These are phyloP conservation scores for Cottus gobio DNA, from an alignment of 2,113 vertebrate species.

Conservation along the genomic window DNA sequence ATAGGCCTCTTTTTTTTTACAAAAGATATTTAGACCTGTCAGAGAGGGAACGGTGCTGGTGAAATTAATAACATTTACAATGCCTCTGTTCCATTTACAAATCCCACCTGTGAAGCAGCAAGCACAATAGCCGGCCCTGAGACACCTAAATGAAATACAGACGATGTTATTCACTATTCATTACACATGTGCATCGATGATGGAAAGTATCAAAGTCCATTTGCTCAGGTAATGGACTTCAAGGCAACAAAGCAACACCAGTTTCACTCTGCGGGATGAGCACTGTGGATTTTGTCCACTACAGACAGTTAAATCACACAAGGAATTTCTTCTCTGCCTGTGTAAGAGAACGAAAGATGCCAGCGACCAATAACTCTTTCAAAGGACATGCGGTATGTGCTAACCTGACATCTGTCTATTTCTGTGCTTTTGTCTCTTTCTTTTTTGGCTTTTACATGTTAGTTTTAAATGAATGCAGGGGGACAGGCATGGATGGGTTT, in stretches of 20 bases:
- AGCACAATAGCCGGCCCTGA: background rate
- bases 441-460: background rate
- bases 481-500: conserved; percentile 1
- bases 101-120: background rate
- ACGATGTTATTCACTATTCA: background rate
- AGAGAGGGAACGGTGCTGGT: background rate
- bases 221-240: background rate
- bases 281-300: background rate
- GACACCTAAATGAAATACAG: background rate
- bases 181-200: conserved; percentile 6
- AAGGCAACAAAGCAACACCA: background rate
- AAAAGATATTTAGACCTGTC: background rate
- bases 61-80: conserved; percentile 20
- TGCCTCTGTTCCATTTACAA: conserved; percentile 6
- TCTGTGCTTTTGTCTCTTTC: background rate
- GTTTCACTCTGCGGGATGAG: background rate
- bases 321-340: background rate
- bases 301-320: background rate
- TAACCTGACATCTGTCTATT: background rate
- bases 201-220: background rate
- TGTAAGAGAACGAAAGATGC: background rate
- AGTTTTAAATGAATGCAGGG: background rate
- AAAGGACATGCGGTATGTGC: background rate
- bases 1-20: background rate
- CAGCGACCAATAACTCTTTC: background rate